These are phyloP conservation scores for Psix sp. DNA, from an alignment of 1,140 invertebrate genomes.

Conservation along the genomic window DNA sequence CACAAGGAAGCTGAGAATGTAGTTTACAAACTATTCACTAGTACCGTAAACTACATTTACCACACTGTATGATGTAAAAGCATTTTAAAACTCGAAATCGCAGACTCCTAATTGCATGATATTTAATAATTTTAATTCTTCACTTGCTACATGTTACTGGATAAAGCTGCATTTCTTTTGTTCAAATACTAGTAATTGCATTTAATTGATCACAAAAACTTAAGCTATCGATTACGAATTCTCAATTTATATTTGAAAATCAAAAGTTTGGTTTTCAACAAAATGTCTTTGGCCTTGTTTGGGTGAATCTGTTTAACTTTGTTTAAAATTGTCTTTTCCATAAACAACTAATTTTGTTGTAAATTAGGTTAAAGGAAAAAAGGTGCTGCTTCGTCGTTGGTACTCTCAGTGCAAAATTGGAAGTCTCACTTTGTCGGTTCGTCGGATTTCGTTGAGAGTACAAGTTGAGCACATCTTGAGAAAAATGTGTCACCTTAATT, in stretches of 20 bases:
- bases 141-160: conserved; percentile 31
- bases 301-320: too few relatives aligned
- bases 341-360: conserved; percentile 19
- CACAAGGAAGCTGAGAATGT: too few relatives aligned
- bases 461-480: conserved; percentile 5
- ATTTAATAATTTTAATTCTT: conserved; percentile 35
- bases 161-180: conserved; percentile 3
- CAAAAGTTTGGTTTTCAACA: background rate
- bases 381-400: conserved; percentile 38
- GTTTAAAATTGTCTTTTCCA: background rate
- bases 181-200: background rate
- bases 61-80: too few relatives aligned
- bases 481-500: conserved; percentile 29
- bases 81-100: too few relatives aligned
- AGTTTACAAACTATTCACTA: too few relatives aligned
- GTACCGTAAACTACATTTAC: too few relatives aligned
- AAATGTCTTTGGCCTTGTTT: background rate
- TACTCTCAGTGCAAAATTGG: conserved; percentile 12
- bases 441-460: conserved; percentile 19
- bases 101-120: too few relatives aligned
- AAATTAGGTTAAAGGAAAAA: conserved; percentile 32
- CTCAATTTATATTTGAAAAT: too few relatives aligned
- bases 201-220: background rate
- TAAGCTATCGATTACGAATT: too few relatives aligned
- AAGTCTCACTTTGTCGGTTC: background rate